These are phyloP conservation scores for Puffinus mauretanicus DNA, from an alignment of 2,113 vertebrate genomes.

Conservation along the genomic window DNA sequence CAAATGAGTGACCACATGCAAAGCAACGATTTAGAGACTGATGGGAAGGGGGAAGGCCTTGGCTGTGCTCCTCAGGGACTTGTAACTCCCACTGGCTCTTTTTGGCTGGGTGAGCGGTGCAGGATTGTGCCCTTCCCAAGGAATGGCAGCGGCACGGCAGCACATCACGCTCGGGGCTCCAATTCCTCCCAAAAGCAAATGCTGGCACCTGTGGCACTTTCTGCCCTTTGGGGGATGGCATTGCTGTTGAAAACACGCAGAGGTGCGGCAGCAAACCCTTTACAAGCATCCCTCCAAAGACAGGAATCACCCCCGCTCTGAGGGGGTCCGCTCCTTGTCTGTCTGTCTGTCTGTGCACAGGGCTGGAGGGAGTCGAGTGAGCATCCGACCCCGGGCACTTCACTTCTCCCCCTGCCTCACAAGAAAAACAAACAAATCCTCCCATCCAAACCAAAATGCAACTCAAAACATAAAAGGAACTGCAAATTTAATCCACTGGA, in stretches of 20 bases:
- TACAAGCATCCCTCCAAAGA: not conserved
- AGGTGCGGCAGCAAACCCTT: not conserved
- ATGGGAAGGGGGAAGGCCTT: constrained; percentile 1
- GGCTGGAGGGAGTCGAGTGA: not conserved
- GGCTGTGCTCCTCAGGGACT: not conserved
- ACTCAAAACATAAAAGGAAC: not conserved
- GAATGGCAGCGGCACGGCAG: not conserved
- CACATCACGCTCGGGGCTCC: not conserved
- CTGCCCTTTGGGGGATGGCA: not conserved
- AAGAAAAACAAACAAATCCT: not conserved
- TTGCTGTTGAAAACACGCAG: not conserved
- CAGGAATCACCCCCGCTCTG: not conserved
- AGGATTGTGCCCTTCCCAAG: not conserved
- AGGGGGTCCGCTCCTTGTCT: not conserved
- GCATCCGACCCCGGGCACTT: accelerated
- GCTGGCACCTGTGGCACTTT: not conserved
- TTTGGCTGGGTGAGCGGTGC: not conserved
- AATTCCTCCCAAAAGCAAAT: not conserved
- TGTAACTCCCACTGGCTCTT: not conserved
- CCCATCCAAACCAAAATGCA: not conserved
- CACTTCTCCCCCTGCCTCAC: not conserved
- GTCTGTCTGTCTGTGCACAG: not conserved
- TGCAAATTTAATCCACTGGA: not conserved
- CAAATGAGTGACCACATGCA: not conserved
- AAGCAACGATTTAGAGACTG: not conserved